Conservation (phyloP, 2,888 invertebrate species). For the Eilema griseolum region DNA sequence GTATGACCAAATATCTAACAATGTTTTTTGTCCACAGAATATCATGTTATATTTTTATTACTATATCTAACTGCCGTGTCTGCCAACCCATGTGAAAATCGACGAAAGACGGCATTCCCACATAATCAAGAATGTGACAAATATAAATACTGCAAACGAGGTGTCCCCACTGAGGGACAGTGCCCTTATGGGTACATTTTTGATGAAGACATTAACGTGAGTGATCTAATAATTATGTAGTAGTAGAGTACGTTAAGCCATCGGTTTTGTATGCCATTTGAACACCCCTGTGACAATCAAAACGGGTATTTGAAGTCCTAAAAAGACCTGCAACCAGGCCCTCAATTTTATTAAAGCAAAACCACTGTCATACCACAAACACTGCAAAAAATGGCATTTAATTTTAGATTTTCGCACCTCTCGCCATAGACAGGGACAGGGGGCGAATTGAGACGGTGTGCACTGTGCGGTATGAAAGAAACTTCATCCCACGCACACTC, state of each 20-base stretch:
- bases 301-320: too few species aligned
- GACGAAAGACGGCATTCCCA: constrained; percentile 8
- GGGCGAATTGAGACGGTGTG: too few species aligned
- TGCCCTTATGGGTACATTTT: not conserved
- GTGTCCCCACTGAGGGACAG: not conserved
- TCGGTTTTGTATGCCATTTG: too few species aligned
- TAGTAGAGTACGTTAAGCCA: not conserved
- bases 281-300: too few species aligned
- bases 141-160: constrained; percentile 11
- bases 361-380: too few species aligned
- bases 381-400: too few species aligned
- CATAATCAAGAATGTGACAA: not conserved
- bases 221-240: not conserved
- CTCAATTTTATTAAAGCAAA: too few species aligned
- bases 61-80: not conserved
- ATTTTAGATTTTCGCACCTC: too few species aligned
- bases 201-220: constrained; percentile 7
- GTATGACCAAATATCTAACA: not conserved
- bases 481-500: too few species aligned
- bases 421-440: too few species aligned
- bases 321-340: too few species aligned
- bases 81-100: not conserved
- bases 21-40: not conserved
- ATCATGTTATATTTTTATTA: not conserved
- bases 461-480: too few species aligned